Base-by-base conservation (phyloP, 2,888 invertebrate species). In the Elgonia sp. region DNA sequence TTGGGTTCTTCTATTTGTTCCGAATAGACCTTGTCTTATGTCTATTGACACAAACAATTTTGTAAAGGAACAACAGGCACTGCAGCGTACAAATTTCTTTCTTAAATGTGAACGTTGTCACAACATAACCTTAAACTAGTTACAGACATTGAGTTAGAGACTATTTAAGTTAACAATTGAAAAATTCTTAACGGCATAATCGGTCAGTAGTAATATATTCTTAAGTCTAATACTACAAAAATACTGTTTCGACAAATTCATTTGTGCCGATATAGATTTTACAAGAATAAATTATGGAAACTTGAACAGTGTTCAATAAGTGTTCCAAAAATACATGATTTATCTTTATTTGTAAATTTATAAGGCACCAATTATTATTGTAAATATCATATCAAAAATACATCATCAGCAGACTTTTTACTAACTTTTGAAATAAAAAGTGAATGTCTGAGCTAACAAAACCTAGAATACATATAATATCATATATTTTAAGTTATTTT, bases 141-240 rank as follows among this genome's bases (percentile, higher is more conserved):
- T 60, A 46, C 10, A 42, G 21, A 29, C 57, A 53, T 6, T 29
- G 16, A 9, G 16, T 70, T 4, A 50, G 14, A 50, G 50, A 14
- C 7, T n/a, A n/a, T 1, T 18, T 40, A 53, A 21, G 10, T 37
- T 42, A 7, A 53, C 20, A 12, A 2, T 63, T 39, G 39, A 39
- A 37, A n/a, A 77, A 39, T 57, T 12, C 73, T 73, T 82, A 82
- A 55, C 14, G 20, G 55, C 40, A 50, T 82, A 82, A 73, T 82
- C 81, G 70, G 63, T 82, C 82, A 39, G 7, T 73, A 73, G 20
- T 18, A 42, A n/a, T 50, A 80, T 9, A 72, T 5, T 40, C 46
- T 81, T 81, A 81, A 62, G 5, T 10, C 72, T 81, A 81, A 4
- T 16, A 10, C 10, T 63, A 55, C 10, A 18, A 73, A 82, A 82